Evolutionary conservation across 2,113 vertebrate species (phyloP).

Genomic region (Neofelis nebulosa): DNA sequence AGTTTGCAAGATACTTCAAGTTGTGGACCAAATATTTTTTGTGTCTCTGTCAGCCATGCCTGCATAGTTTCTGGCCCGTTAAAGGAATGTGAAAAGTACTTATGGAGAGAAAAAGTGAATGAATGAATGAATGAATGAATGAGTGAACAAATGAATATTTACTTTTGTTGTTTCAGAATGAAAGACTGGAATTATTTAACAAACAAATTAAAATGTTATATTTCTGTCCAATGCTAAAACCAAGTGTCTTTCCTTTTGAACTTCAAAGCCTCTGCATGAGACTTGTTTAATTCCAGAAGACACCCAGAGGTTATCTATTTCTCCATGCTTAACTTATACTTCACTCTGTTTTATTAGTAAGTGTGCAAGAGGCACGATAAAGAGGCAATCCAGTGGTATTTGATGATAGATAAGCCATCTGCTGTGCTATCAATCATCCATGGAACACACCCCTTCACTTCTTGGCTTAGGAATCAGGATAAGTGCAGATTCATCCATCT

Average conservation of each 20-base stretch:
- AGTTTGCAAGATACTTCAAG: background rate
- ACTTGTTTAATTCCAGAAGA: background rate
- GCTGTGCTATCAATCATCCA: background rate
- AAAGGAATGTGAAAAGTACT: background rate
- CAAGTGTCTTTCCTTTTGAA: background rate
- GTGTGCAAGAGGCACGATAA: background rate
- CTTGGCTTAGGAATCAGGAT: background rate
- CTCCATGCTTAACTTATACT: background rate
- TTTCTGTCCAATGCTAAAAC: background rate
- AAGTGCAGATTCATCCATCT: background rate
- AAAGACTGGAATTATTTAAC: background rate
- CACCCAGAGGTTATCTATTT: background rate
- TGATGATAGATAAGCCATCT: background rate
- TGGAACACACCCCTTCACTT: background rate
- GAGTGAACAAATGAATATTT: background rate
- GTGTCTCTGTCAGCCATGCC: background rate
- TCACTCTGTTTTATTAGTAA: slow-evolving; percentile 45
- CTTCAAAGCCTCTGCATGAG: background rate
- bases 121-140: background rate
- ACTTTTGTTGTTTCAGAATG: background rate
- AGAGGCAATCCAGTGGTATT: background rate
- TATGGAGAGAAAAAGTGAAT: background rate
- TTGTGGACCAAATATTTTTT: background rate
- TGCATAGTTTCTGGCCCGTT: background rate
- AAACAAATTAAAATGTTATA: background rate